Conservation (phyloP, 2,113 vertebrate genomes). For the Spea bombifrons region DNA sequence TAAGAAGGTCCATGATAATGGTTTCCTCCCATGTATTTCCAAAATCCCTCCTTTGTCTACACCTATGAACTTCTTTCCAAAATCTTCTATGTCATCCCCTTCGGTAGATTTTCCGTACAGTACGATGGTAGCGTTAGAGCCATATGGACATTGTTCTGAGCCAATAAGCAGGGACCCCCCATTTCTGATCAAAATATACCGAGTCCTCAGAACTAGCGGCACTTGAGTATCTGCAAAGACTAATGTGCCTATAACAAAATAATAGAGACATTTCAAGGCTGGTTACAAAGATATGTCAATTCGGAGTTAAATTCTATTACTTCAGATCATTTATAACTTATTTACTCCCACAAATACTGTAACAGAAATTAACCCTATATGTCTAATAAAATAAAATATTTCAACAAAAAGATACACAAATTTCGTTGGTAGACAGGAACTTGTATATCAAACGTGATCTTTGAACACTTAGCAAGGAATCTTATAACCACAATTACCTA, state of each 20-base stretch:
- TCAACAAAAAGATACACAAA: no score
- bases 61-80: conserved; percentile 56
- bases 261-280: not conserved
- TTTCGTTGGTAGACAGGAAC: no score
- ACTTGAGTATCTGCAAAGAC: conserved; percentile 50
- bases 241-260: conserved; percentile 45
- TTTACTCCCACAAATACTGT: no score
- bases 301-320: not conserved
- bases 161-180: conserved; percentile 49
- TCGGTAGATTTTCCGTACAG: conserved; percentile 45
- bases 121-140: conserved; percentile 26
- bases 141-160: conserved; percentile 49
- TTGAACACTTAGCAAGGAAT: no score
- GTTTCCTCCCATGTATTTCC: conserved; percentile 50
- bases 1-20: conserved; percentile 49
- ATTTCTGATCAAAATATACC: conserved; percentile 50
- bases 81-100: conserved; percentile 30
- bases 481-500: no score
- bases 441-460: no score
- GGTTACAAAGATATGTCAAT: not conserved
- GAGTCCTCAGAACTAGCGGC: conserved; percentile 45
- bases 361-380: no score
- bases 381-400: no score
- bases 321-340: no score
- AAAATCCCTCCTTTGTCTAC: conserved; percentile 47